Conservation (phyloP, 2,797 vertebrate genomes). For the Serranus cabrilla region DNA sequence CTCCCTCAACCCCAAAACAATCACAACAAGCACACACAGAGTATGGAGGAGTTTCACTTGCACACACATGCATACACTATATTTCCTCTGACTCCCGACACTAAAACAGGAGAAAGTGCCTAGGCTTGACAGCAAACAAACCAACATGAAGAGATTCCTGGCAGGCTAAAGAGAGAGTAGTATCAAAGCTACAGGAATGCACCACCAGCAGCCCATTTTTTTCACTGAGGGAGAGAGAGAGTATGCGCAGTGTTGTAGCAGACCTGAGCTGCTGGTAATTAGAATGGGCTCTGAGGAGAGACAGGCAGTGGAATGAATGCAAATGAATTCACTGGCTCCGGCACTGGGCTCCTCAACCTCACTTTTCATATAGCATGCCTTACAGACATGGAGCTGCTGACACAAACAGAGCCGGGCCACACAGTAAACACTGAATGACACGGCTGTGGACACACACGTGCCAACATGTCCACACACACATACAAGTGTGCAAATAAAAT, state of each 20-base stretch:
- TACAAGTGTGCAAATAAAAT: constrained; percentile 52
- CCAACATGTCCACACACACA: constrained; percentile 23
- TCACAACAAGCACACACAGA: constrained; percentile 58
- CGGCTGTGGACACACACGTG: constrained; percentile 47
- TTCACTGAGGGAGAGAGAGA: constrained; percentile 51
- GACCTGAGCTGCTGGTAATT: constrained; percentile 85
- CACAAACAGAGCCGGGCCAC: constrained; percentile 66
- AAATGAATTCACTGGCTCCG: constrained; percentile 85
- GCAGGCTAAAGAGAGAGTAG: constrained; percentile 73
- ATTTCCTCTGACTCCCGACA: constrained; percentile 59
- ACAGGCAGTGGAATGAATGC: constrained; percentile 85
- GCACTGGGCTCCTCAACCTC: constrained; percentile 75
- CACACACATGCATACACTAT: constrained; percentile 56
- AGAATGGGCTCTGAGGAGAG: constrained; percentile 84
- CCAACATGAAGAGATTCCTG: constrained; percentile 73
- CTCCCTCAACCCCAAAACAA: constrained; percentile 69
- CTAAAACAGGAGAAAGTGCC: constrained; percentile 67
- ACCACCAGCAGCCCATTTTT: constrained; percentile 69
- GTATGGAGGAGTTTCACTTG: constrained; percentile 48
- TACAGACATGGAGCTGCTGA: constrained; percentile 74
- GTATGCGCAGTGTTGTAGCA: constrained; percentile 75
- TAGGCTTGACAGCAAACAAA: constrained; percentile 77
- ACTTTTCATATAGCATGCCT: constrained; percentile 79
- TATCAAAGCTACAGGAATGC: constrained; percentile 82
- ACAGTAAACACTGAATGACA: constrained; percentile 69